These are phyloP conservation scores for Pituophis catenifer DNA, from an alignment of 2,113 vertebrate genomes.

Conservation along the genomic window DNA sequence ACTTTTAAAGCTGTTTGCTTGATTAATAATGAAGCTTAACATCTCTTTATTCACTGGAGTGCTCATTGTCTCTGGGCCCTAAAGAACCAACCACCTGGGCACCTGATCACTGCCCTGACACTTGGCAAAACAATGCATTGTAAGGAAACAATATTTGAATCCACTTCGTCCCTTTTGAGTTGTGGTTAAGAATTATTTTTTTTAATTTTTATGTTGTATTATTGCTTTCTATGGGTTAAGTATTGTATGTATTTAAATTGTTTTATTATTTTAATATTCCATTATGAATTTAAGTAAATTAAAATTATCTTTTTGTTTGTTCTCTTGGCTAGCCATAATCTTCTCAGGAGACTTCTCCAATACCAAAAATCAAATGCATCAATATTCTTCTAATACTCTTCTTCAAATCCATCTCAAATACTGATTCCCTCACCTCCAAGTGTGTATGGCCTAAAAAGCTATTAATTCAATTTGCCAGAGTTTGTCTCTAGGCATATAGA, in stretches of 20 bases:
- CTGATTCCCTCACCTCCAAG: neutral
- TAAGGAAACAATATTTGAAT: neutral
- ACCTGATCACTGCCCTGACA: neutral
- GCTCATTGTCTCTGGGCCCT: neutral
- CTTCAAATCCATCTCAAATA: neutral
- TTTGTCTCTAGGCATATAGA: neutral
- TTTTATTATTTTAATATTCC: neutral
- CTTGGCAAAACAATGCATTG: neutral
- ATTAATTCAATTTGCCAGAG: neutral
- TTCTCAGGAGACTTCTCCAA: neutral
- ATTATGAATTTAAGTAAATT: neutral
- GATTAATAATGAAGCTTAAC: neutral
- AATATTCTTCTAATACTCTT: neutral
- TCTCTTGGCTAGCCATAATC: neutral
- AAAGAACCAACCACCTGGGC: neutral
- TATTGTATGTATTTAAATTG: neutral
- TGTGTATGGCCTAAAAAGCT: neutral
- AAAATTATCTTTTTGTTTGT: neutral
- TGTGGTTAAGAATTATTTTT: neutral
- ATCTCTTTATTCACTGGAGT: neutral
- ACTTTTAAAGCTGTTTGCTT: neutral
- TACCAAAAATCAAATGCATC: neutral
- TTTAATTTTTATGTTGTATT: neutral
- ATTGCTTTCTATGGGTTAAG: neutral
- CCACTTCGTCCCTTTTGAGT: neutral